A percentile compares a stretch with the other conserved stretches of the same genome.
These are phyloP conservation scores for Chaetogeoica ovagalla DNA, from an alignment of 2,888 invertebrate genomes.

Conservation along the genomic window DNA sequence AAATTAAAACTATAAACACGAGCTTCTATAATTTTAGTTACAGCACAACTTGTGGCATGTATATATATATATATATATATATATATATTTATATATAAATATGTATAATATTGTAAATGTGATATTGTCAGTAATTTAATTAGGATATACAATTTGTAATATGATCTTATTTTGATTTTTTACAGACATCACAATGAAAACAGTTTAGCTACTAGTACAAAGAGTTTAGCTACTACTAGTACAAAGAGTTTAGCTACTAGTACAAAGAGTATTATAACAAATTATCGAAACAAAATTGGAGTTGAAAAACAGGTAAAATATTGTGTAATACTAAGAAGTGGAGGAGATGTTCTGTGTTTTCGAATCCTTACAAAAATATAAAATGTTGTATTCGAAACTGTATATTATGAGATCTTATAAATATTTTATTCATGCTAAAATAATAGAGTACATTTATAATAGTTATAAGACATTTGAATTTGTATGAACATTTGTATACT, in stretches of 20 bases:
- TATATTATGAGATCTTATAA: conserved; percentile 15
- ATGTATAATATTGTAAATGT: not conserved
- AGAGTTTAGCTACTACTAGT: too few species aligned
- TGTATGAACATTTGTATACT: not conserved
- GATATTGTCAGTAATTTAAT: not conserved
- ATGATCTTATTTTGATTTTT: not conserved
- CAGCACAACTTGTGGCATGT: not conserved
- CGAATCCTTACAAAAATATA: conserved; percentile 19
- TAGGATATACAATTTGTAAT: not conserved
- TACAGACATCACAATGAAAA: conserved; percentile 28
- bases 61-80: not conserved
- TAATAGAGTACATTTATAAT: conserved; percentile 22
- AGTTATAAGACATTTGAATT: conserved; percentile 20
- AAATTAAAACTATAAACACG: too few species aligned
- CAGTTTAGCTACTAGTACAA: conserved; percentile 24
- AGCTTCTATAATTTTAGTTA: too few species aligned
- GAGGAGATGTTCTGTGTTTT: conserved; percentile 17
- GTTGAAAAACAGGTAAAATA: conserved; percentile 49
- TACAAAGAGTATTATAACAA: conserved; percentile 31
- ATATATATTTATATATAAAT: not conserved
- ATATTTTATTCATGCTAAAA: conserved; percentile 17
- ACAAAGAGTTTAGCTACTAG: conserved; percentile 29
- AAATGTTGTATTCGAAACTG: conserved; percentile 24
- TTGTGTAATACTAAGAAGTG: conserved; percentile 33
- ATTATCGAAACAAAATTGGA: conserved; percentile 37